A percentile compares a stretch with the other conserved stretches of the same genome.
Conservation (phyloP, 2,888 invertebrate species). For the Phlogophora meticulosa region DNA sequence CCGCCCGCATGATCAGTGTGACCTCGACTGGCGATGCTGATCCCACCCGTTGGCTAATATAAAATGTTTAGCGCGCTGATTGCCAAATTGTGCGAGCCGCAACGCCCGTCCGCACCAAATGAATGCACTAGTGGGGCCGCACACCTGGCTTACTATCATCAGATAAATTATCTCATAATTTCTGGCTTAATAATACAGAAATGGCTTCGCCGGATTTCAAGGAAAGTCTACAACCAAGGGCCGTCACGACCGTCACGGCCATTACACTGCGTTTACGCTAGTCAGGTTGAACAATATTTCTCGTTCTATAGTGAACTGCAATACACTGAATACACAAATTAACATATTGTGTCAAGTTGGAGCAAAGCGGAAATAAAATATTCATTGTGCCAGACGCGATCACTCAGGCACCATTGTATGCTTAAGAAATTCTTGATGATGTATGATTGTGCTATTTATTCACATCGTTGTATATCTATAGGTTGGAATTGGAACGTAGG, state of each 20-base stretch:
- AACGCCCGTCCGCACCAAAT: constrained; percentile 48
- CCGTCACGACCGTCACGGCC: neutral
- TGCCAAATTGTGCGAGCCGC: constrained; percentile 51
- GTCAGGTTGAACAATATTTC: neutral
- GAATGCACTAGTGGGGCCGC: constrained; percentile 7
- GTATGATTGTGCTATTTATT: constrained; percentile 8
- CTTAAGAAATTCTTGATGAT: neutral
- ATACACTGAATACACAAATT: constrained; percentile 14
- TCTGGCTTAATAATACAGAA: neutral
- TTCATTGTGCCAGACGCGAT: constrained; percentile 3
- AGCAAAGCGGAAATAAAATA: constrained; percentile 21
- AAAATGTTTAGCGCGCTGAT: constrained; percentile 57
- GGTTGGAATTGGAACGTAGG: constrained; percentile 27
- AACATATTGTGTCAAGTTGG: constrained; percentile 11
- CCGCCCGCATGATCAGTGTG: constrained; percentile 27
- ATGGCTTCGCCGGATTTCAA: neutral
- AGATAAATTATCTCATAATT: constrained; percentile 23
- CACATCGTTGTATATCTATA: neutral
- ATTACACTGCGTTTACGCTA: neutral
- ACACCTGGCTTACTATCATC: neutral
- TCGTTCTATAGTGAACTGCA: neutral
- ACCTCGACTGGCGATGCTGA: constrained; percentile 34
- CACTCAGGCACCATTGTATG: neutral
- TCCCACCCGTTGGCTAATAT: constrained; percentile 24
- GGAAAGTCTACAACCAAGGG: neutral